phyloP scores from a whole-genome alignment of 2,113 vertebrate species.

The Thalassarche chlororhynchos region DNA sequence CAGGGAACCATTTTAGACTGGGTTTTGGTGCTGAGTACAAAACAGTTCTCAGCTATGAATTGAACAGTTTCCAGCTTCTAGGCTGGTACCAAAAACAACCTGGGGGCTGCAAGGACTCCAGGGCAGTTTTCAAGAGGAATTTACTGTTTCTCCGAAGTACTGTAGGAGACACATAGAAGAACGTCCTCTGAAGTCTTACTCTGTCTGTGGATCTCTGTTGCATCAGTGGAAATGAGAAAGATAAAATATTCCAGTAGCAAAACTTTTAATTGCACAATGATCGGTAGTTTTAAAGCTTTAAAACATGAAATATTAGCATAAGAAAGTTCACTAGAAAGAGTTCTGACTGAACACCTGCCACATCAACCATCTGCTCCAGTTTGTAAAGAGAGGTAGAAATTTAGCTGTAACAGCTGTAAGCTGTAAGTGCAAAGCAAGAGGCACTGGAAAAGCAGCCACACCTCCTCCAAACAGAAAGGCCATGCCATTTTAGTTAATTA shows the following conservation, averaged over 20 bases:
- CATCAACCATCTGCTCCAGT: background rate
- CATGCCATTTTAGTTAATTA: background rate
- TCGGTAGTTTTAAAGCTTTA: background rate
- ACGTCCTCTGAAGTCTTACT: background rate
- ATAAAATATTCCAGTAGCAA: background rate
- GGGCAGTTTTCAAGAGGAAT: background rate
- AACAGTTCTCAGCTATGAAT: background rate
- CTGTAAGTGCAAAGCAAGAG: background rate
- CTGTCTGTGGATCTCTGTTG: background rate
- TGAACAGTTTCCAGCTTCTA: background rate
- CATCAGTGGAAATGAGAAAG: background rate
- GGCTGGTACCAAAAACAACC: background rate
- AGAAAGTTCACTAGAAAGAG: background rate
- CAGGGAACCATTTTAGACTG: background rate
- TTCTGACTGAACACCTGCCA: background rate
- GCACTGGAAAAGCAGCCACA: background rate
- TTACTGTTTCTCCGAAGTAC: background rate
- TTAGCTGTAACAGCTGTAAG: background rate
- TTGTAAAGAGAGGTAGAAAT: background rate
- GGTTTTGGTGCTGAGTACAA: accelerated
- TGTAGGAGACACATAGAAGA: background rate
- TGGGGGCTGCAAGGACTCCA: background rate
- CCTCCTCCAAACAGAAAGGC: background rate
- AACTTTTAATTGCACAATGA: background rate
- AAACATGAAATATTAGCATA: background rate